Evolutionary conservation across 2,888 invertebrate species (phyloP).

Genomic region (Ichneumoninae sp.): DNA sequence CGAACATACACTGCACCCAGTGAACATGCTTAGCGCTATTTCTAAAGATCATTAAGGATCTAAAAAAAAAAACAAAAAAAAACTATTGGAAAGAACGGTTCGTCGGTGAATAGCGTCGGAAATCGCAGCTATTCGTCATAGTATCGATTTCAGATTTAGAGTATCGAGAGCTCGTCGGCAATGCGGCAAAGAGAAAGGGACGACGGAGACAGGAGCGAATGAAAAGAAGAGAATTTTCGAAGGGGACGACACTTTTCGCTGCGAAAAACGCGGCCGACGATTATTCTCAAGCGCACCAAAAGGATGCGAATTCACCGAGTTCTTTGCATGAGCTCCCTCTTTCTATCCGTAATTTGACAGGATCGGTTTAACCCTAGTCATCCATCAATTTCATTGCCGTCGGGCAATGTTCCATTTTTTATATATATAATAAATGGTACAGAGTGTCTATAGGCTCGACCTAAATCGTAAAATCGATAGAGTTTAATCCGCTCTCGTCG

Average conservation of each 20-base stretch:
- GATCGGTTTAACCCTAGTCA: constrained; percentile 48
- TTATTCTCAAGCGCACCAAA: constrained; percentile 35
- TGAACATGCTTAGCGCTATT: background rate
- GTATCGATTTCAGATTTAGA: constrained; percentile 56
- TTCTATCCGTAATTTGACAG: constrained; percentile 52
- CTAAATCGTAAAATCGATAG: constrained; percentile 44
- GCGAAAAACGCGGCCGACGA: constrained; percentile 32
- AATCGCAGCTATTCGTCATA: constrained; percentile 55
- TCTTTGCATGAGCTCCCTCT: constrained; percentile 24
- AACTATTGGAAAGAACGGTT: constrained; percentile 18
- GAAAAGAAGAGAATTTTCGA: constrained; percentile 22
- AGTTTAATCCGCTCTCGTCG: constrained; percentile 20
- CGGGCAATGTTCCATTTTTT: constrained; percentile 32
- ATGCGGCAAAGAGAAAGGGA: constrained; percentile 9
- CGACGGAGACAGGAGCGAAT: constrained; percentile 14
- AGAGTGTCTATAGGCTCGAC: constrained; percentile 3
- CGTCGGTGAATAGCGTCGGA: constrained; percentile 11
- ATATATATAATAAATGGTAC: constrained; percentile 16
- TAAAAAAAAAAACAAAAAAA: background rate
- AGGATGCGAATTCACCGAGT: constrained; percentile 20
- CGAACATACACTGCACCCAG: background rate
- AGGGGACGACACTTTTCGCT: constrained; percentile 41
- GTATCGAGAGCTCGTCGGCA: constrained; percentile 9
- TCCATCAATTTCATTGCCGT: constrained; percentile 41
- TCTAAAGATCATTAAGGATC: background rate